Evolutionary conservation across 2,888 invertebrate species (phyloP), one percentile per base, ranked within the genome.

Genomic region (Aphodius sticticus): DNA sequence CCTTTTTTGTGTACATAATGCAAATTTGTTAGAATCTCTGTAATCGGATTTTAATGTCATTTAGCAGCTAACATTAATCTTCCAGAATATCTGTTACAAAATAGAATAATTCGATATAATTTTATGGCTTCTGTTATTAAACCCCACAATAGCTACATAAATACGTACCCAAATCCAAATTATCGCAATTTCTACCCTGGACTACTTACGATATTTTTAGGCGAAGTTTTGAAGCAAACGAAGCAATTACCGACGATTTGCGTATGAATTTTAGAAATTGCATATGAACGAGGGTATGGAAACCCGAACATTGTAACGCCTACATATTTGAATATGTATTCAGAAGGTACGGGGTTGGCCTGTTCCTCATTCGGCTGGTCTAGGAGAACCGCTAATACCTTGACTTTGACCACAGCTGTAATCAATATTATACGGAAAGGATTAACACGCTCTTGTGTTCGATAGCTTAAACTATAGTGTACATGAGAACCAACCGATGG

Each of bases 361-460:
- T 53, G 53, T 53, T 53, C 12, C 53, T 12, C 53, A 2, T 12
- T 53, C 9, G 53, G 7, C 12, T 53, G 12, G 53, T 12, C 53
- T 53, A 53, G 53, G 53, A 53, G 53, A 53, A 53, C 53, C 7
- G 53, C 53, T 9, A 12, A 53, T 2, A 53, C 53, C 53, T 53
- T 53, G 53, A 5, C 53, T 53, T 53, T 53, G 53, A 5, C 53
- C 53, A 53, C 12, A 9, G 53, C 53, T 12, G 7, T 53, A 53
- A 53, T 53, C 53, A 53, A 53, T 53, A 53, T 53, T 53, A 53
- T 12, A 53, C 53, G 53, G 12, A 53, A 53, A 12, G 53, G 7
- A 53, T 53, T 53, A 53, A 53, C 53, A 53, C 53, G 53, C 53
- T 53, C 53, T 53, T 53, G 53, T 53, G 53, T 53, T 53, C 53